A percentile compares a stretch with the other conserved stretches of the same genome.
phyloP scores from a whole-genome alignment of 2,797 vertebrate genomes.

The Gallirallus australis region DNA sequence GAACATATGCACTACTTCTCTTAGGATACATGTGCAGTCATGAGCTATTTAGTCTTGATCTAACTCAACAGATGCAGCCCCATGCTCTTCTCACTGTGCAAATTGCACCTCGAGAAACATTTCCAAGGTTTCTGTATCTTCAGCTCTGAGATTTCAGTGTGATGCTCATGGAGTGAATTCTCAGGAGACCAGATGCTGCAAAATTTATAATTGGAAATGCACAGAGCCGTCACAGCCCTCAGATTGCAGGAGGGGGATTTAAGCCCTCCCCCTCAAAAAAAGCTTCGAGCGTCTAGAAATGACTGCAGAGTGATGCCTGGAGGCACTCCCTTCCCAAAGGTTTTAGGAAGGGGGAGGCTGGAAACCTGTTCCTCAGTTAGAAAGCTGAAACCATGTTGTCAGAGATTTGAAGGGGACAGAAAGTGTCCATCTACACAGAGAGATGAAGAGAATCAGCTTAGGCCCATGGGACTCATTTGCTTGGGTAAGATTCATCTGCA shows the following conservation, averaged over 20 bases:
- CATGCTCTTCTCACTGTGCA: not conserved
- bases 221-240: not conserved
- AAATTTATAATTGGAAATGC: slow-evolving; percentile 4
- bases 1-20: not conserved
- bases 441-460: not conserved
- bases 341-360: not conserved
- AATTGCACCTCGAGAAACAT: not conserved
- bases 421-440: not conserved
- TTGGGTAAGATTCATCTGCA: not conserved
- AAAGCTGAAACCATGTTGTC: not conserved
- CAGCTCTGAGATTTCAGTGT: not conserved
- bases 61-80: not conserved
- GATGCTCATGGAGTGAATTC: not conserved
- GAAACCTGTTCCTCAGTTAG: not conserved
- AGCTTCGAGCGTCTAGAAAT: not conserved
- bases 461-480: not conserved
- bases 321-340: not conserved
- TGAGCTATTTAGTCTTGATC: not conserved
- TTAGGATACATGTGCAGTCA: not conserved
- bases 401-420: not conserved
- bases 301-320: not conserved
- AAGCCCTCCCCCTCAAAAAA: not conserved
- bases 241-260: not conserved
- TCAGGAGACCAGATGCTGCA: slow-evolving; percentile 21
- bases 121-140: not conserved